Evolutionary conservation across 1,140 invertebrate genomes (phyloP).

Genomic region (Lordiphosa mommai): DNA sequence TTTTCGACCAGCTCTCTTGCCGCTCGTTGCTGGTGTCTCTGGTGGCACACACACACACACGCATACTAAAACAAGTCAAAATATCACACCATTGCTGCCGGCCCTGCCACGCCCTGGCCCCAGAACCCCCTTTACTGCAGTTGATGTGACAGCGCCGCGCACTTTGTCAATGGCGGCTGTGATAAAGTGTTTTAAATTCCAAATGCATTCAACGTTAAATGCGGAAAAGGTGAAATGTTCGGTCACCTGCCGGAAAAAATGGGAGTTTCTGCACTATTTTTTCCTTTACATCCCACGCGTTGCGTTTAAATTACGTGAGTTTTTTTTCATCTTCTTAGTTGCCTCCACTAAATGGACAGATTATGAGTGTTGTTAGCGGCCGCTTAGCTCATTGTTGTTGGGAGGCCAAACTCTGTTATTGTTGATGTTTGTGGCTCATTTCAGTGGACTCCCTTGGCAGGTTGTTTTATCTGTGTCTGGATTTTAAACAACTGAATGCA

Average conservation of each 20-base stretch:
- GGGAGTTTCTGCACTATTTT: conserved; percentile 15
- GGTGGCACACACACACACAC: conserved; percentile 12
- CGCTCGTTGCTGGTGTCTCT: conserved; percentile 24
- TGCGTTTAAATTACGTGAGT: conserved; percentile 66
- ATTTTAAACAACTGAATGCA: conserved; percentile 46
- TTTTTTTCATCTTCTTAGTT: conserved; percentile 30
- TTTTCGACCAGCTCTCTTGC: conserved; percentile 44
- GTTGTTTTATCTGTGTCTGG: conserved; percentile 28
- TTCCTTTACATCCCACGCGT: conserved; percentile 43
- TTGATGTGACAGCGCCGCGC: conserved; percentile 67
- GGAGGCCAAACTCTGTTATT: conserved; percentile 8
- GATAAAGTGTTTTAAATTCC: conserved; percentile 75
- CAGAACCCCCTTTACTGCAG: conserved; percentile 28
- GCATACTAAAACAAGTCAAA: conserved; percentile 44
- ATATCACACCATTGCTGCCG: conserved; percentile 43
- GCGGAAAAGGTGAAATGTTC: conserved; percentile 45
- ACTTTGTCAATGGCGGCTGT: conserved; percentile 69
- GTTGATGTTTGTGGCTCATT: conserved; percentile 6
- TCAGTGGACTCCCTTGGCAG: not conserved
- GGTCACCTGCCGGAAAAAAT: conserved; percentile 14
- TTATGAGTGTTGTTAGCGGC: conserved; percentile 73
- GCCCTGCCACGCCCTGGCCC: not conserved
- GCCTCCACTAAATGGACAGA: conserved; percentile 66
- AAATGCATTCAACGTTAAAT: conserved; percentile 75
- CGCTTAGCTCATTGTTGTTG: conserved; percentile 38